A percentile compares a stretch with the other conserved stretches of the same genome.
Evolutionary conservation across 2,888 invertebrate genomes (phyloP).

Genomic region (Papilio demoleus): DNA sequence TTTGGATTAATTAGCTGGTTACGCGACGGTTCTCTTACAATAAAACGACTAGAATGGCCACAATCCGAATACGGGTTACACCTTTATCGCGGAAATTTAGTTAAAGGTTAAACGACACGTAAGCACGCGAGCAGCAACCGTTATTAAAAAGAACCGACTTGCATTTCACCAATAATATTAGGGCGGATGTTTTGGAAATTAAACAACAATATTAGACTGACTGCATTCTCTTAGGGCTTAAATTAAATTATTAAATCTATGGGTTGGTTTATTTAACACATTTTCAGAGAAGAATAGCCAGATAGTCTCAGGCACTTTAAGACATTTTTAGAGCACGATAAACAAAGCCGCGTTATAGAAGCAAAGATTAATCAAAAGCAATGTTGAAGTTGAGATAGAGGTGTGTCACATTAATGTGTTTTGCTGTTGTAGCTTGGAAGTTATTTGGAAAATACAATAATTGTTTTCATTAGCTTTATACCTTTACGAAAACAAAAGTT

Average conservation of each 20-base stretch:
- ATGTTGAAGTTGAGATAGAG: too few relatives aligned
- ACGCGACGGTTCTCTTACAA: not conserved
- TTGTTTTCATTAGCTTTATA: not conserved
- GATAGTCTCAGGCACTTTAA: too few relatives aligned
- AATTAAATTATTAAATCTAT: not conserved
- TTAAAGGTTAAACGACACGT: conserved; percentile 64
- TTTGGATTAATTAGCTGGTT: conserved; percentile 13
- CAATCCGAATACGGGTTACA: conserved; percentile 57
- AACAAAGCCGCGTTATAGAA: too few relatives aligned
- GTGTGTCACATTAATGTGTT: too few relatives aligned
- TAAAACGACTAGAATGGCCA: conserved; percentile 54
- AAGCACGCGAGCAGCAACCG: conserved; percentile 63
- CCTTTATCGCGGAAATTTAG: conserved; percentile 68
- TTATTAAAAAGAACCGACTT: conserved; percentile 5
- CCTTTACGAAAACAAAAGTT: not conserved
- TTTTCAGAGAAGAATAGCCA: too few relatives aligned
- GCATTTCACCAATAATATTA: not conserved
- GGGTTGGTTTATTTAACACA: too few relatives aligned
- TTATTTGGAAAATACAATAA: not conserved
- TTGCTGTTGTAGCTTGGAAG: too few relatives aligned
- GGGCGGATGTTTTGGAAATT: conserved; percentile 6
- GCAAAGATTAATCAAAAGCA: too few relatives aligned
- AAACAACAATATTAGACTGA: not conserved
- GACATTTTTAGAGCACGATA: too few relatives aligned
- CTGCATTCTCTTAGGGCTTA: not conserved